Conservation (phyloP, 2,888 invertebrate species). For the Ephialtes manifestator region DNA sequence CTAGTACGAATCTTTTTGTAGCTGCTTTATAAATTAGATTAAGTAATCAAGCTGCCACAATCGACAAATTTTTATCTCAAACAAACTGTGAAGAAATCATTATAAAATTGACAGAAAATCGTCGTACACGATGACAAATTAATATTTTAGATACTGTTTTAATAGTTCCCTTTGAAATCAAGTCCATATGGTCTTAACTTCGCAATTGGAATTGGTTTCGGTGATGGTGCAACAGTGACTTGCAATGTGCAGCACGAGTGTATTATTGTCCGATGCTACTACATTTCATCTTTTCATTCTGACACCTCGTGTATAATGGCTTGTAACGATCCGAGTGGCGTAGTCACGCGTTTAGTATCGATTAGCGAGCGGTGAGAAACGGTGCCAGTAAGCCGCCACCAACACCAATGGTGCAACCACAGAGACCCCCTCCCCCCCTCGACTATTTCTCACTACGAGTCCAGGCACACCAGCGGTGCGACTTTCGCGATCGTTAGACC, state of each 20-base stretch:
- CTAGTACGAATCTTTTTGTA: too few species aligned
- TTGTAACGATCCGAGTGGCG: constrained; percentile 55
- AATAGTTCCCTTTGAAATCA: too few species aligned
- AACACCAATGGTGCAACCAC: constrained; percentile 34
- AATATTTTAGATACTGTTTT: too few species aligned
- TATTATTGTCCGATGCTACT: background rate
- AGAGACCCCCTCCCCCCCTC: background rate
- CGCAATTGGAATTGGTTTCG: background rate
- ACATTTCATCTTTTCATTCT: constrained; percentile 21
- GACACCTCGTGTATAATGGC: constrained; percentile 49
- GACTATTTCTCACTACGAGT: constrained; percentile 38
- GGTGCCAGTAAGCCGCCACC: constrained; percentile 66
- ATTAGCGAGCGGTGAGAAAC: constrained; percentile 69
- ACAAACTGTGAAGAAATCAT: too few species aligned
- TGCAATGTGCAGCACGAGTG: background rate
- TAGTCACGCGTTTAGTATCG: constrained; percentile 70
- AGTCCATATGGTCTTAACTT: too few species aligned
- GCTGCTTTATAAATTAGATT: too few species aligned
- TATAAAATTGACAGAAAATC: too few species aligned
- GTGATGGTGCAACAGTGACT: background rate
- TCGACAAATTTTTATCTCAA: too few species aligned
- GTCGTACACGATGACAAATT: too few species aligned
- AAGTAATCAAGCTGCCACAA: too few species aligned
- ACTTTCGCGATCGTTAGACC: constrained; percentile 57
- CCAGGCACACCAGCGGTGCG: background rate